Evolutionary conservation across 2,888 invertebrate genomes (phyloP).

Genomic region (Cetonia aurata): DNA sequence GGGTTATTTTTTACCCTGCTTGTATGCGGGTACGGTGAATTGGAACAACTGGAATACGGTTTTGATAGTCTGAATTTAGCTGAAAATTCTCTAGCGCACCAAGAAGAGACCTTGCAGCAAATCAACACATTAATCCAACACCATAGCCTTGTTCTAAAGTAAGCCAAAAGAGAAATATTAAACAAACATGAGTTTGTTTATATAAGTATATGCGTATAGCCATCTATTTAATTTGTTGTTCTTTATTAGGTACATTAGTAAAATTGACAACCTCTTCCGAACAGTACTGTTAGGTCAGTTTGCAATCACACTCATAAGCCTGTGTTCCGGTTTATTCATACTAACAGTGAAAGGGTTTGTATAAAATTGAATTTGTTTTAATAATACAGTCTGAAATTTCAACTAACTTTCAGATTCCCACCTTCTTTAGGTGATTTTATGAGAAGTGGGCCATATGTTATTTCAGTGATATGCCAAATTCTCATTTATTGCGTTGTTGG

Average conservation of each 20-base stretch:
- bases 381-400: neutral
- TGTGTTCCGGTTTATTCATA: slow-evolving; percentile 5
- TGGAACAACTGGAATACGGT: slow-evolving; percentile 6
- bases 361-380: neutral
- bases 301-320: neutral
- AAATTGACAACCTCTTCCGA: neutral
- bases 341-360: neutral
- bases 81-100: neutral
- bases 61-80: neutral
- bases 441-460: slow-evolving; percentile 2
- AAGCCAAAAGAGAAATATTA: neutral
- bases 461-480: neutral
- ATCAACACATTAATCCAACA: neutral
- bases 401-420: neutral
- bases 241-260: neutral
- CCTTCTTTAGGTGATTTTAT: neutral
- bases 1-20: slow-evolving; percentile 12
- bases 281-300: neutral
- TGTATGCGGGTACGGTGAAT: neutral
- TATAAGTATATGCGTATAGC: too few relatives aligned
- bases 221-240: neutral
- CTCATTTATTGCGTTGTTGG: slow-evolving; percentile 12
- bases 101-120: neutral
- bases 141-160: slow-evolving; percentile 8
- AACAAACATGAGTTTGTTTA: too few relatives aligned